Conservation (phyloP, 2,797 vertebrate genomes). For the Danio aesculapii region DNA sequence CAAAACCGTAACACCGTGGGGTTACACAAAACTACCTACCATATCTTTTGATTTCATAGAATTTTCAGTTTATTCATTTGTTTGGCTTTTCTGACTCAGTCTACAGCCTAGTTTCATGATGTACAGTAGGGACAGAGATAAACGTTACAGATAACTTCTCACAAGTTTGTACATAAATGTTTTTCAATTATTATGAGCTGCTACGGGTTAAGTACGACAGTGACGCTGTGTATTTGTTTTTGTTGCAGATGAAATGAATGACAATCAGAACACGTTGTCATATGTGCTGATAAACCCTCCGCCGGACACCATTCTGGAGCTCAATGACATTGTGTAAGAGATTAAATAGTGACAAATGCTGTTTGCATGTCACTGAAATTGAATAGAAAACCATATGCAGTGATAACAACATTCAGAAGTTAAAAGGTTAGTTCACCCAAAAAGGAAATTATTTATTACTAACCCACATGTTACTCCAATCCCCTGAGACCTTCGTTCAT, state of each 20-base stretch:
- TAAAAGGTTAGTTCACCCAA: too few relatives aligned
- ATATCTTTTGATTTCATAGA: constrained; percentile 1
- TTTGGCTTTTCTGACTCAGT: constrained; percentile 7
- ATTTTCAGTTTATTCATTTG: background rate
- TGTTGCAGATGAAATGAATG: constrained; percentile 94
- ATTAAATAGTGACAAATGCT: background rate
- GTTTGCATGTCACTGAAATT: too few relatives aligned
- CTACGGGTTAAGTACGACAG: background rate
- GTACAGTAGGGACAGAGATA: constrained; percentile 18
- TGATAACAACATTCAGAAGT: background rate
- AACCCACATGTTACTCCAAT: too few relatives aligned
- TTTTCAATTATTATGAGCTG: constrained; percentile 20
- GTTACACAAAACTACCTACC: constrained; percentile 1
- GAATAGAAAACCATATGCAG: background rate
- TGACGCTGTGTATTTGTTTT: constrained; percentile 56
- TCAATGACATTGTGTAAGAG: constrained; percentile 92
- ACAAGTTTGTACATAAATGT: background rate
- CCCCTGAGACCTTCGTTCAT: too few relatives aligned
- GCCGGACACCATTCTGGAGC: constrained; percentile 93
- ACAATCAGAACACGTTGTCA: constrained; percentile 97
- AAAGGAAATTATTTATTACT: too few relatives aligned
- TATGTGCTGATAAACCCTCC: constrained; percentile 98
- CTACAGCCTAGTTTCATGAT: constrained; percentile 29
- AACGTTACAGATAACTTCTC: background rate
- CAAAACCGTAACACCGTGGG: constrained; percentile 28